Evolutionary conservation across 2,888 invertebrate genomes (phyloP).

Genomic region (Lasioglossum oenotherae): DNA sequence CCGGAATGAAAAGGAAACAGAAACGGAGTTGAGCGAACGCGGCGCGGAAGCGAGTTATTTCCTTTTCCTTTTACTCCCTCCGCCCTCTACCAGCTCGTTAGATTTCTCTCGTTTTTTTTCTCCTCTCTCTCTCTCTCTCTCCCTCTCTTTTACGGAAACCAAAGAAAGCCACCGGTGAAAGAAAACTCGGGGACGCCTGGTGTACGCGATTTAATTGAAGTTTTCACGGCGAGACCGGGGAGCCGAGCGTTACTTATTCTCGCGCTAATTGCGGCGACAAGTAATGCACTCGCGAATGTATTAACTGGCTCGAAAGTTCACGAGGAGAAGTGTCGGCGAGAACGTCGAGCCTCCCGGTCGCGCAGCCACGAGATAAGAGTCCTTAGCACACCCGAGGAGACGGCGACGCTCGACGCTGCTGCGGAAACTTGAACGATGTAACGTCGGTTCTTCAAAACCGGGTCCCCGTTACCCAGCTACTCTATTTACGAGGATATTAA

Average conservation of each 20-base stretch:
- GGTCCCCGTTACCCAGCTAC: not conserved
- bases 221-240: constrained; percentile 51
- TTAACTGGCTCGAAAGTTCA: constrained; percentile 71
- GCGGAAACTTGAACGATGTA: constrained; percentile 59
- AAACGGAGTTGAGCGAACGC: constrained; percentile 48
- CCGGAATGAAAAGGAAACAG: constrained; percentile 57
- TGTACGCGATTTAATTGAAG: constrained; percentile 70
- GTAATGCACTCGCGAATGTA: constrained; percentile 72
- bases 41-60: constrained; percentile 31
- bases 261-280: constrained; percentile 73
- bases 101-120: not conserved
- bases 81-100: constrained; percentile 29
- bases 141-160: not conserved
- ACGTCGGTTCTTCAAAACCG: constrained; percentile 40
- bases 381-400: constrained; percentile 27
- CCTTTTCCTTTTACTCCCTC: constrained; percentile 40
- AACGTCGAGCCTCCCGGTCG: constrained; percentile 44
- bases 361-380: constrained; percentile 44
- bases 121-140: not conserved
- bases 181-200: constrained; percentile 28
- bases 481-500: constrained; percentile 51
- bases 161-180: constrained; percentile 29
- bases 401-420: constrained; percentile 9
- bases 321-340: constrained; percentile 36
- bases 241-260: constrained; percentile 69